Evolutionary conservation across 2,888 invertebrate species (phyloP), one percentile per base, ranked within the genome.

Genomic region (Plemyria rubiginata): DNA sequence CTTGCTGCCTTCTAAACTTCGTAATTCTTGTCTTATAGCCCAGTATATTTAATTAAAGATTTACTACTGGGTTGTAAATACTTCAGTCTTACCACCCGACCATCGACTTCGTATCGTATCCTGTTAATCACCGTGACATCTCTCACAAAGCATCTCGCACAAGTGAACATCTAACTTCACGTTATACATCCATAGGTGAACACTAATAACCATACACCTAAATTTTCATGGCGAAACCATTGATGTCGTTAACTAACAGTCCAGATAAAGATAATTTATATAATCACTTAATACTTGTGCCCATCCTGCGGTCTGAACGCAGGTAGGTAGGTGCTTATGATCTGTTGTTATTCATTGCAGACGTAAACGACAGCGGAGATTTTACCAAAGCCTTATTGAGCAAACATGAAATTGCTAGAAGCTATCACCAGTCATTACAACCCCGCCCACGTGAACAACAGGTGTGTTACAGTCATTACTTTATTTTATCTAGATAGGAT

Each of bases 401-500:
- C 76, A 77, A 78, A 81, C 75, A 79, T 78, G 75, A 78, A 80
- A 84, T 79, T 76, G 81, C 78, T 78, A 80, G 79, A 75, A 84
- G 81, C 81, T 82, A 84, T 88, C 82, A 80, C 80, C 79, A 78
- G 82, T 84, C 82, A 88, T 83, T 80, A 81, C 72, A 71, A 73
- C 81, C 75, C 82, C 74, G 79, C 83, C 80, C 77, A 80, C 78
- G 73, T 77, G 76, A 79, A 80, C 78, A 80, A 85, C 88, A 87
- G 84, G 82, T 85, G 87, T 83, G 84, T 84, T 86, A 81, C 80
- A 85, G 84, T 90, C 86, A 89, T 89, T 87, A 87, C 83, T 88
- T 88, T 87, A 84, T 85, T 86, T 81, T 82, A 81, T 79, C 75
- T 72, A 80, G 91, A 92, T 91, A 87, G 75, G 77, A 92, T 92